Evolutionary conservation across 2,113 vertebrate species (phyloP), one percentile per base, ranked within the genome.

Genomic region (Leptodactylus fuscus): DNA sequence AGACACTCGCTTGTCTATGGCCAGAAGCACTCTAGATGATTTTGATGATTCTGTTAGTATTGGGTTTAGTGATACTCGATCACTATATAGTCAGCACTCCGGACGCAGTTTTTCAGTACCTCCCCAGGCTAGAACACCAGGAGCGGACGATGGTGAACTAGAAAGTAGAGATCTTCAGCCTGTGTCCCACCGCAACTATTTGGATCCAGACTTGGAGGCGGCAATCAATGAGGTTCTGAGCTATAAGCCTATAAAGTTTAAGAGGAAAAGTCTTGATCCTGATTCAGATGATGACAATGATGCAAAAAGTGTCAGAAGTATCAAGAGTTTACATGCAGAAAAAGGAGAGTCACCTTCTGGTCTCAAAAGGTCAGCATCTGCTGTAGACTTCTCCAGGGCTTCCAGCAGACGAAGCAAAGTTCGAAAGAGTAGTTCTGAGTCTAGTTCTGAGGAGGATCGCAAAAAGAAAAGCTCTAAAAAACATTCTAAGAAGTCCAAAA

Each of bases 171-270:
- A 95, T 0, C 22, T 92, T 90, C 94, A 92, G 75, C 89, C 96
- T 0, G 93, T 91, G 48, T 91, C 93, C 44, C 97, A 95, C 55
- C 95, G 91, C 77, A 97, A 94, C 90, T 98, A 96, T 91, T 94
- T 99, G 0, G 97, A 99, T 89, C 97, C 97, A 0, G 97, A 97
- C 88, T 91, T 99, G 88, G 98, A 99, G 88, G 96, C 97, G 0
- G 97, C 98, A 80, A 98, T 99, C 90, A 96, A 95, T 1, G 98
- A 99, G 88, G 97, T 99, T 29, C 89, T 99, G 87, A 98, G 92
- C 90, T 99, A 97, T 91, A 96, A 96, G 89, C 96, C 97, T 0
- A 91, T 91, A 82, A 88, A 91, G 20, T 95, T 95, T 71, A 95
- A 95, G 90, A 93, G 94, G 77, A 94, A 90, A 69, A 95, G 95